A percentile compares a stretch with the other conserved stretches of the same genome.
phyloP scores from a whole-genome alignment of 2,888 invertebrate genomes.

The Bembecia ichneumoniformis region DNA sequence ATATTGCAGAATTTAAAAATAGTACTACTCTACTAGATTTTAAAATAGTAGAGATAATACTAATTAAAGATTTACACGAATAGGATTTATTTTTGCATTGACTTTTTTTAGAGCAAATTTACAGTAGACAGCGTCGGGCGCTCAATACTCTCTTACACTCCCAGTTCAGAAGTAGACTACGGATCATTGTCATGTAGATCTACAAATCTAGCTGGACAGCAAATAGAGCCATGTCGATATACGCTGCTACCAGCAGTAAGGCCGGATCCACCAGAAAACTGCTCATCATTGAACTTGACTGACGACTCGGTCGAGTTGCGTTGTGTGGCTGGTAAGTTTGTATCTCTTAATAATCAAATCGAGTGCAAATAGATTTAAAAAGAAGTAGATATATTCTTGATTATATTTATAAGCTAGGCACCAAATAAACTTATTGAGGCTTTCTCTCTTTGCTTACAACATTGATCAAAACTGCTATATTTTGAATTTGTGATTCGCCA shows the following conservation, averaged over 20 bases:
- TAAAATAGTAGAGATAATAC: too few species aligned
- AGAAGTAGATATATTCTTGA: too few species aligned
- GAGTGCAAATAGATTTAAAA: too few species aligned
- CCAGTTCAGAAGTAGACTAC: slow-evolving; percentile 82
- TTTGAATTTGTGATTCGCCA: too few species aligned
- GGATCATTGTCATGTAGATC: slow-evolving; percentile 84
- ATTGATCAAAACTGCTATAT: too few species aligned
- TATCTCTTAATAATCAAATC: too few species aligned
- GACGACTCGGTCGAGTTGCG: slow-evolving; percentile 82
- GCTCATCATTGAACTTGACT: slow-evolving; percentile 83
- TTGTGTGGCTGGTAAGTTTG: slow-evolving; percentile 70
- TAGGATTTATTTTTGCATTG: neutral
- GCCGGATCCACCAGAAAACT: slow-evolving; percentile 84
- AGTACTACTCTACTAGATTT: too few species aligned
- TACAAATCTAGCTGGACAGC: slow-evolving; percentile 79
- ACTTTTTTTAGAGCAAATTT: slow-evolving; percentile 62
- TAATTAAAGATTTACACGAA: too few species aligned
- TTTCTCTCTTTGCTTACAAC: too few species aligned
- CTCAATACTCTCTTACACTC: slow-evolving; percentile 82
- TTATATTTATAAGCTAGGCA: too few species aligned
- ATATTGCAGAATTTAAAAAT: too few species aligned
- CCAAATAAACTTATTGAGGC: too few species aligned
- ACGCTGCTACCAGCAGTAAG: slow-evolving; percentile 83
- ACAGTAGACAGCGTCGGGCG: slow-evolving; percentile 63
- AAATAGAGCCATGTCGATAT: slow-evolving; percentile 81